phyloP scores from a whole-genome alignment of 2,888 invertebrate genomes.

The Tinea semifulvella region DNA sequence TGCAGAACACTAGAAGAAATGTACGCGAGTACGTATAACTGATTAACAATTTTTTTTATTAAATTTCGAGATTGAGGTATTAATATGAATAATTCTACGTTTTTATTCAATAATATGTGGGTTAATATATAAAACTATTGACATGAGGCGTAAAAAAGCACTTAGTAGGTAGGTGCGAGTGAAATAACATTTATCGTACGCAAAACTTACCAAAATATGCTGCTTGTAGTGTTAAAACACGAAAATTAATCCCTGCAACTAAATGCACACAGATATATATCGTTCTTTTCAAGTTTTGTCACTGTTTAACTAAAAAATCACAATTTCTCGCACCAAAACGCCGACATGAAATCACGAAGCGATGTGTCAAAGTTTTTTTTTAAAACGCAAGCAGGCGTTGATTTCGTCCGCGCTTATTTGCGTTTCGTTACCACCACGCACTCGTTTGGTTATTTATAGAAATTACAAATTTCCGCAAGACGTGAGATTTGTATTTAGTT shows the following conservation, averaged over 20 bases:
- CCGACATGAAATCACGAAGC: not conserved
- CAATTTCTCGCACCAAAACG: not conserved
- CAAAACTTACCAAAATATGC: not conserved
- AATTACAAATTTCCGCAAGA: no score
- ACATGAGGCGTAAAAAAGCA: not conserved
- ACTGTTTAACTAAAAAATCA: not conserved
- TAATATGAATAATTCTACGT: no score
- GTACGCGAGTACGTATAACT: no score
- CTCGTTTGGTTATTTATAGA: no score
- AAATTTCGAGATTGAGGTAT: no score
- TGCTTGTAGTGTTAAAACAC: no score
- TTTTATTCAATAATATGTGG: no score
- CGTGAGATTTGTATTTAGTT: no score
- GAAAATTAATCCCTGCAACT: not conserved
- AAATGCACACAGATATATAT: not conserved
- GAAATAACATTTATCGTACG: not conserved
- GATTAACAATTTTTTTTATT: no score
- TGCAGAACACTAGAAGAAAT: no score
- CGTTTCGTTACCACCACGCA: conserved; percentile 1
- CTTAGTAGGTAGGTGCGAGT: not conserved
- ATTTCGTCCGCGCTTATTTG: not conserved
- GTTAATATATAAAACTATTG: no score
- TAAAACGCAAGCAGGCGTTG: conserved; percentile 2
- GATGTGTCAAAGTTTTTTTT: conserved; percentile 7
- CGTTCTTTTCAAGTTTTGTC: not conserved